Evolutionary conservation across 2,888 invertebrate genomes (phyloP).

Genomic region (Adelognathus sp.): DNA sequence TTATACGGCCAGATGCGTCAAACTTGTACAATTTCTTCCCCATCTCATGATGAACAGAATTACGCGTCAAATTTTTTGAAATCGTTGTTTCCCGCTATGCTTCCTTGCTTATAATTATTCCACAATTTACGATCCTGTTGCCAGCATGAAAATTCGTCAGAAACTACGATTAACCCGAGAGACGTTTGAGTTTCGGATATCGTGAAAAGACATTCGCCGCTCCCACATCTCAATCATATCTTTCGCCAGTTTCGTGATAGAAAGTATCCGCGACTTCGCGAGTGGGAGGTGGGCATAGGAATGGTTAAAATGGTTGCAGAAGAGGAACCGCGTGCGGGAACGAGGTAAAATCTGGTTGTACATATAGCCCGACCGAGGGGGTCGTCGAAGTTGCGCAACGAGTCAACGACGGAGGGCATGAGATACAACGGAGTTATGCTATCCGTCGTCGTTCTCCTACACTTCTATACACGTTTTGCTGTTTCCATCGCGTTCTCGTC

Average conservation of each 20-base stretch:
- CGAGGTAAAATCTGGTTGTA: slow-evolving; percentile 5
- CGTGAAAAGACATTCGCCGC: slow-evolving; percentile 67
- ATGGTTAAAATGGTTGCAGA: slow-evolving; percentile 43
- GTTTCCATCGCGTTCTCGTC: slow-evolving; percentile 30
- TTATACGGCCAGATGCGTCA: too few relatives aligned
- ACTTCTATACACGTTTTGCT: not conserved
- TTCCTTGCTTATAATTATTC: too few relatives aligned
- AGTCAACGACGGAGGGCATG: slow-evolving; percentile 68
- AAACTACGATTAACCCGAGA: slow-evolving; percentile 21
- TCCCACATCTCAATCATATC: slow-evolving; percentile 81
- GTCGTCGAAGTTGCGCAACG: slow-evolving; percentile 71
- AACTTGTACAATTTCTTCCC: too few relatives aligned
- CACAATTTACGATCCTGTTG: too few relatives aligned
- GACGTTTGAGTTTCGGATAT: slow-evolving; percentile 45
- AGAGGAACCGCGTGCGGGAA: slow-evolving; percentile 45
- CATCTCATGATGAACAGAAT: too few relatives aligned
- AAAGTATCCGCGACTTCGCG: slow-evolving; percentile 75
- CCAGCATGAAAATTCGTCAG: not conserved
- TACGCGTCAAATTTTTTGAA: too few relatives aligned
- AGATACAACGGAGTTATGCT: slow-evolving; percentile 49
- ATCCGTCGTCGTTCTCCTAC: not conserved
- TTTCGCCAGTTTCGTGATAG: slow-evolving; percentile 76
- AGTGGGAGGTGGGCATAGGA: too few relatives aligned
- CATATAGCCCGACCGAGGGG: too few relatives aligned
- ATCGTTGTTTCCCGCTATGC: too few relatives aligned